Base-by-base conservation (phyloP, 2,797 vertebrate species). In the Pyrocephalus nanus region DNA sequence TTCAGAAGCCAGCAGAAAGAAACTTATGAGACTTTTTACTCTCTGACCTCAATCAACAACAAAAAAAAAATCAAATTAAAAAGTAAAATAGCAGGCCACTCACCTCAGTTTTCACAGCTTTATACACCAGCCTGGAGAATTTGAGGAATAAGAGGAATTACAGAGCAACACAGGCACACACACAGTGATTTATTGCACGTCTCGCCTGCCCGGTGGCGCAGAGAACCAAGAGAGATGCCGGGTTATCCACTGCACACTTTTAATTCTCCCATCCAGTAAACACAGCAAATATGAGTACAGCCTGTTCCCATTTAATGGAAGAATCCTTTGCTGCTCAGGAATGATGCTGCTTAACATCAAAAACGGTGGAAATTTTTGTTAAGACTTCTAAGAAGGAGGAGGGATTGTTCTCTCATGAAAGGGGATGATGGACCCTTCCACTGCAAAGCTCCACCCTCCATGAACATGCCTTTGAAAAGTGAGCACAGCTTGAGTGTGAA, bases 1-100 rank as follows among this genome's bases (percentile, higher is more conserved):
- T 90, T 87, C 79, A 75, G 62, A 91, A 85, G 65, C 34, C 17
- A 80, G 42, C 51, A 91, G 83, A 94, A 88, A 90, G 77, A 34
- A 88, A 75, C 53, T 80, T 84, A 17, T 32, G 57, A 88, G 74
- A 95, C 29, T 54, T 73, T 34, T 38, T 73, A 45, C 42, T 88
- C 70, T 43, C 22, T 58, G 13, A 21, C 6, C 27, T 67, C 58
- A 57, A 55, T 4, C 6, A 19, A 67, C 42, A 30, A 15, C 23
- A 32, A 40, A 51, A 62, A n/a, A 25, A 9, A 32, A n/a, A 32
- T 20, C 34, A 60, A 53, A 32, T 20, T 43, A 60, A 53, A 61
- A 81, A 58, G 40, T 67, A 82, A 92, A 92, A 55, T 78, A 76
- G 76, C 58, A 91, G 30, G 62, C 48, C 47, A 66, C 61, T 86